Evolutionary conservation across 2,113 vertebrate species (phyloP).

Genomic region (Colius striatus): DNA sequence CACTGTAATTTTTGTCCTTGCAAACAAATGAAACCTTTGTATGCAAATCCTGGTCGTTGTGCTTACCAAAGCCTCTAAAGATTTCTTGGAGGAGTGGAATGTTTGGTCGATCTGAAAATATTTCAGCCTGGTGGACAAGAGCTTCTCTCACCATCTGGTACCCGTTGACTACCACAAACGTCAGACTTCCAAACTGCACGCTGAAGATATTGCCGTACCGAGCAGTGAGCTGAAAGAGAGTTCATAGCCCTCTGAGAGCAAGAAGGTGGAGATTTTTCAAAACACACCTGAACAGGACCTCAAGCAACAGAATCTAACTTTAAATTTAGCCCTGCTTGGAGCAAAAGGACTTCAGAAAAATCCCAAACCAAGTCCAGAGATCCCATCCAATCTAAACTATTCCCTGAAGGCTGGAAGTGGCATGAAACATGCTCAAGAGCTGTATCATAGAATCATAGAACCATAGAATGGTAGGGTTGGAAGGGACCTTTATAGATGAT

Average conservation of each 20-base stretch:
- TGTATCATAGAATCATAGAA: too few relatives aligned
- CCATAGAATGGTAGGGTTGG: too few relatives aligned
- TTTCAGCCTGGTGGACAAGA: constrained; percentile 81
- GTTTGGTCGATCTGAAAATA: constrained; percentile 79
- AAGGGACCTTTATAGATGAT: too few relatives aligned
- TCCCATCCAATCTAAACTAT: neutral
- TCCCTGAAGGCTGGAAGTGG: neutral
- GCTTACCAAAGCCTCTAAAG: constrained; percentile 60
- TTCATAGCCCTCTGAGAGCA: neutral
- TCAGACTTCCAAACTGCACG: constrained; percentile 75
- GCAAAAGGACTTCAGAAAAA: neutral
- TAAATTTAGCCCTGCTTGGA: neutral
- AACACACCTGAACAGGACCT: neutral
- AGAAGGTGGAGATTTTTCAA: neutral
- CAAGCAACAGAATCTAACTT: neutral
- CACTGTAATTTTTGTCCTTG: neutral
- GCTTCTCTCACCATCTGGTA: constrained; percentile 87
- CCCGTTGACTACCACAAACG: constrained; percentile 79
- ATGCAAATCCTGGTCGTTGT: neutral
- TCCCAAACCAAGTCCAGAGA: rapidly evolving
- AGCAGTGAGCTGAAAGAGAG: constrained; percentile 77
- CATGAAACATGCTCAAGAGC: neutral
- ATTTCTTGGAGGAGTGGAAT: constrained; percentile 69
- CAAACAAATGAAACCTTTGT: neutral
- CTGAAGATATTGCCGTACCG: constrained; percentile 84